Percentiles rank a stretch among this genome's conserved stretches.
phyloP scores from a whole-genome alignment of 2,113 vertebrate genomes.

The Tupaia tana region DNA sequence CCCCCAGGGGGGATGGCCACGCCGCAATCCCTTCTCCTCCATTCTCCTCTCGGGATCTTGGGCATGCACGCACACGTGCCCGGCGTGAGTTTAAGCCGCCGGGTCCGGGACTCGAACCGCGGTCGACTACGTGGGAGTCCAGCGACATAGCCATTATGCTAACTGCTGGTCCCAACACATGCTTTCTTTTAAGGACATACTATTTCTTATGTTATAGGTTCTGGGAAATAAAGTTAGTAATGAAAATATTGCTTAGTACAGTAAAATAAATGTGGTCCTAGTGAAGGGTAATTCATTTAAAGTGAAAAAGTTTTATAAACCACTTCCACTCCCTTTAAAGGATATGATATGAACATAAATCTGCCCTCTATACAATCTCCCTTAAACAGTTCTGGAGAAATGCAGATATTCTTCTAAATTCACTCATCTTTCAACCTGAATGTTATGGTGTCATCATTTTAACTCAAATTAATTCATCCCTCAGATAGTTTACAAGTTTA shows the following conservation, averaged over 20 bases:
- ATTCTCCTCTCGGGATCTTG: too few relatives aligned
- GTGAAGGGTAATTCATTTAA: not conserved
- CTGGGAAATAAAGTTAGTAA: slow-evolving; percentile 7
- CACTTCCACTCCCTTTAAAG: not conserved
- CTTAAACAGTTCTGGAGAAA: not conserved
- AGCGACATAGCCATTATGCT: too few relatives aligned
- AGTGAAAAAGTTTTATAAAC: not conserved
- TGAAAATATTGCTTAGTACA: not conserved
- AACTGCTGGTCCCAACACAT: too few relatives aligned
- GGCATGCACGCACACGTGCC: too few relatives aligned
- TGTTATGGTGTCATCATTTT: not conserved
- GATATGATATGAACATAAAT: not conserved
- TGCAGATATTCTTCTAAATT: not conserved
- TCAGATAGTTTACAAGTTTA: not conserved
- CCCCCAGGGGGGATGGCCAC: too few relatives aligned
- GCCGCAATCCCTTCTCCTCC: too few relatives aligned
- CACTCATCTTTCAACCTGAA: not conserved
- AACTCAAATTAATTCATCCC: not conserved
- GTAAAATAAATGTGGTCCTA: not conserved
- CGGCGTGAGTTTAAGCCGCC: too few relatives aligned
- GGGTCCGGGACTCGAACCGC: too few relatives aligned
- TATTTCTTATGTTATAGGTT: not conserved
- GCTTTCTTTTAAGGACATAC: not conserved
- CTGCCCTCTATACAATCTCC: not conserved
- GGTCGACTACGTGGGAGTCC: too few relatives aligned